These are phyloP conservation scores for Hippocampus kuda DNA, from an alignment of 2,797 vertebrate genomes.

Conservation along the genomic window DNA sequence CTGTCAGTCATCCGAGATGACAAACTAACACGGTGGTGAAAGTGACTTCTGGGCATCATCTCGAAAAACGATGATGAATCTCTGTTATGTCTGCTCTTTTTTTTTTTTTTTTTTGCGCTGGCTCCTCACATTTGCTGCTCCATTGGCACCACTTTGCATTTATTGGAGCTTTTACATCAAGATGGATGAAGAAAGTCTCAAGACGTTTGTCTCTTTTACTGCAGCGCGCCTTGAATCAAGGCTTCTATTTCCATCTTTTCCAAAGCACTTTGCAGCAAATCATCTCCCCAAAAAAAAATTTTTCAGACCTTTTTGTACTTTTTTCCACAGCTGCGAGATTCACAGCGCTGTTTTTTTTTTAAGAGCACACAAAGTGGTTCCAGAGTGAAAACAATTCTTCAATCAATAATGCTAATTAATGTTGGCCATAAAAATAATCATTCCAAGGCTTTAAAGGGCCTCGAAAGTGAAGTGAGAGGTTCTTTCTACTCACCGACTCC, in stretches of 20 bases:
- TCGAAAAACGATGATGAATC: neutral
- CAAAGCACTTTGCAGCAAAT: neutral
- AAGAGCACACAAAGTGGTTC: no score
- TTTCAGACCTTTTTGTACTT: neutral
- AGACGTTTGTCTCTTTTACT: conserved; percentile 1
- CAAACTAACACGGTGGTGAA: neutral
- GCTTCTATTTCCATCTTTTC: neutral
- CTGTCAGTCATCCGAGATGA: no score
- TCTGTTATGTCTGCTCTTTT: neutral
- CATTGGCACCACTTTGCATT: conserved; percentile 1
- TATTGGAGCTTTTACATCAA: neutral
- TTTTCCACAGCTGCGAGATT: neutral
- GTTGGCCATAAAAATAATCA: no score
- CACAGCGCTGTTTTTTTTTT: neutral
- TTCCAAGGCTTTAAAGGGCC: no score
- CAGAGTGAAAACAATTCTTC: no score
- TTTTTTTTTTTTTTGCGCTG: neutral
- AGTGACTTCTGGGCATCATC: neutral
- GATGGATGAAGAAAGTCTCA: neutral
- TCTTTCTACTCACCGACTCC: no score
- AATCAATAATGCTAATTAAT: no score
- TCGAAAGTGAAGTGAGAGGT: no score
- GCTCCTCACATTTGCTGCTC: neutral
- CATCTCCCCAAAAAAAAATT: neutral
- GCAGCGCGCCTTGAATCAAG: neutral